These are phyloP conservation scores for Drosophila vallismaia DNA, from an alignment of 2,888 invertebrate species.

Conservation along the genomic window DNA sequence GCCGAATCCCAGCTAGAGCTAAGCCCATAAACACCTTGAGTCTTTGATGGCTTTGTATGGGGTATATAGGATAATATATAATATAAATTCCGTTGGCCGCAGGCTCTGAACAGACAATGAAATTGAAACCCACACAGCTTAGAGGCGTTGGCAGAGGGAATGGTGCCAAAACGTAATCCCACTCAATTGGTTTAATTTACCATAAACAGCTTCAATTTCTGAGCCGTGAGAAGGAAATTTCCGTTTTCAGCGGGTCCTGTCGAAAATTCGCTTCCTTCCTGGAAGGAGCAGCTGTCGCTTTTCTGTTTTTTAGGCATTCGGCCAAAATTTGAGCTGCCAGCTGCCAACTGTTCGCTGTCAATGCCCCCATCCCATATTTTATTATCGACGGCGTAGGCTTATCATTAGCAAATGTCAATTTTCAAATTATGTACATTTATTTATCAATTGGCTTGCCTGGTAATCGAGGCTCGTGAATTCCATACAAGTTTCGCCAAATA, in stretches of 20 bases:
- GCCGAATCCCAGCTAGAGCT: constrained; percentile 25
- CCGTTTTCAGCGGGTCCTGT: constrained; percentile 38
- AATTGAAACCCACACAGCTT: constrained; percentile 50
- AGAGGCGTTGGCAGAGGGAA: constrained; percentile 1
- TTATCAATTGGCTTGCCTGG: constrained; percentile 46
- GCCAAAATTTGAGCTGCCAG: constrained; percentile 1
- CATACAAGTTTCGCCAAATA: constrained; percentile 30
- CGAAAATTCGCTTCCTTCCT: constrained; percentile 57
- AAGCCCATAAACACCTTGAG: constrained; percentile 68
- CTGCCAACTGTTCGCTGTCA: constrained; percentile 5
- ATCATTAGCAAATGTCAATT: constrained; percentile 73
- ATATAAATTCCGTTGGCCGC: constrained; percentile 56
- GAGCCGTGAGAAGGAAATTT: constrained; percentile 47
- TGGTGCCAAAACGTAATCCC: constrained; percentile 57
- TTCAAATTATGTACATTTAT: constrained; percentile 64
- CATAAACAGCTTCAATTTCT: constrained; percentile 73
- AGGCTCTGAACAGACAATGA: constrained; percentile 61
- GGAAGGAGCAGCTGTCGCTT: constrained; percentile 52
- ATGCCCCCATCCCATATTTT: constrained; percentile 45
- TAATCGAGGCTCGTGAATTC: constrained; percentile 44
- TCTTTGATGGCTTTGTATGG: constrained; percentile 56
- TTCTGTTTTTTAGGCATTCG: constrained; percentile 1
- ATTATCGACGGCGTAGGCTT: constrained; percentile 45
- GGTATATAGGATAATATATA: constrained; percentile 6
- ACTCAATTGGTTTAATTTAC: constrained; percentile 78